These are phyloP conservation scores for Mormoops blainvillei DNA, from an alignment of 2,113 vertebrate genomes.

Conservation along the genomic window DNA sequence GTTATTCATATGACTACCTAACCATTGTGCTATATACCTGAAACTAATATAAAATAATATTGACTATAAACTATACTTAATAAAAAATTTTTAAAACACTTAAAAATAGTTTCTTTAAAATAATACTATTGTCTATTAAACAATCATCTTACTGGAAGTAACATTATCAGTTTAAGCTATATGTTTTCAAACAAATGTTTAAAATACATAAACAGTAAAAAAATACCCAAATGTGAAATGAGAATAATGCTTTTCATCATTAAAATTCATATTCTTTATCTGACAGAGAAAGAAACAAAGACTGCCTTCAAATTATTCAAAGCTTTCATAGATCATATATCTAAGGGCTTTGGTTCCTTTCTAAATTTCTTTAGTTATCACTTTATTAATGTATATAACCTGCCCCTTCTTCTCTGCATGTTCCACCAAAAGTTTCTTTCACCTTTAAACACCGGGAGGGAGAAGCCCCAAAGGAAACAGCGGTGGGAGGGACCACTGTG, in stretches of 20 bases:
- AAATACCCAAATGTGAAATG: background rate
- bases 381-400: constrained; percentile 12
- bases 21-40: background rate
- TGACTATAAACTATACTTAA: background rate
- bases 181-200: background rate
- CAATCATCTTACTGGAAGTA: background rate
- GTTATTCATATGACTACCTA: background rate
- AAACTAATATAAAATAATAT: background rate
- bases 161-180: background rate
- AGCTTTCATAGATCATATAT: background rate
- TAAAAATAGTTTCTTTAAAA: background rate
- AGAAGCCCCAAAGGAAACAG: background rate
- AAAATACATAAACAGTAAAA: background rate
- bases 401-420: background rate
- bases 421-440: background rate
- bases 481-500: background rate
- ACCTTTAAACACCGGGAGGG: background rate
- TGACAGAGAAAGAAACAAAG: background rate
- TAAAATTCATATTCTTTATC: background rate
- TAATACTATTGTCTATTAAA: background rate
- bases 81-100: background rate
- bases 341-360: background rate
- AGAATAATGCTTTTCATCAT: background rate
- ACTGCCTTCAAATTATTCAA: constrained; percentile 5
- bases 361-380: background rate